Evolutionary conservation across 1,140 invertebrate species (phyloP), one percentile per base, ranked within the genome.

Genomic region (Harlomillsia oculata): DNA sequence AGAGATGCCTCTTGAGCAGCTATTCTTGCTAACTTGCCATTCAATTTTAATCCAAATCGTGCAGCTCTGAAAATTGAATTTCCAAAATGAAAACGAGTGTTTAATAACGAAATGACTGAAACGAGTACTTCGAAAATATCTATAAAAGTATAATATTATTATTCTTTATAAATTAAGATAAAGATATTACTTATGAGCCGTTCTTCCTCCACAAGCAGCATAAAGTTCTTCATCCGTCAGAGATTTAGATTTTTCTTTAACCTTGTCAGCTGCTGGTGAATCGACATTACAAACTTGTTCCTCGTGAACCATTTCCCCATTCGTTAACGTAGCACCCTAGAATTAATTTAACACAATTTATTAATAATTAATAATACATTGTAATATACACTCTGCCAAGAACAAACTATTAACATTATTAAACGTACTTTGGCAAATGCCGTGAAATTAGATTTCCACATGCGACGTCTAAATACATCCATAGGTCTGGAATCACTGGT

Each of bases 151-250:
- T n/a, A 8, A 34, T 34, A 34, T 34, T 34, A 34, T 9, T 9
- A 36, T n/a, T 9, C 41, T 34, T 36, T 26, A 25, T 26, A 21
- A n/a, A 41, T 32, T 1, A 46, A 53, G 3, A 14, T 2, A 54
- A 21, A 1, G 14, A n/a, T 43, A n/a, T 56, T 51, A 65, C 63
- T 65, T 65, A 54, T 65, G 64, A 28, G 57, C 60, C 16, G 64
- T 65, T 26, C 64, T 41, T 32, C 64, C 64, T 25, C 60, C 64
- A 55, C 64, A 65, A 2, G 60, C 64, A 25, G 37, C 49, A 3
- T 62, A 55, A 8, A 65, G 23, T 40, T 65, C 57, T 20, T 62
- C 60, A 49, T 65, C 64, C 1, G 39, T 62, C 14, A 65, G 29
- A 21, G 23, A 30, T 30, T 39, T 50, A 14, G 23, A 6, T 14